These are phyloP conservation scores for Axis porcinus DNA, from an alignment of 2,113 vertebrate species.

Conservation along the genomic window DNA sequence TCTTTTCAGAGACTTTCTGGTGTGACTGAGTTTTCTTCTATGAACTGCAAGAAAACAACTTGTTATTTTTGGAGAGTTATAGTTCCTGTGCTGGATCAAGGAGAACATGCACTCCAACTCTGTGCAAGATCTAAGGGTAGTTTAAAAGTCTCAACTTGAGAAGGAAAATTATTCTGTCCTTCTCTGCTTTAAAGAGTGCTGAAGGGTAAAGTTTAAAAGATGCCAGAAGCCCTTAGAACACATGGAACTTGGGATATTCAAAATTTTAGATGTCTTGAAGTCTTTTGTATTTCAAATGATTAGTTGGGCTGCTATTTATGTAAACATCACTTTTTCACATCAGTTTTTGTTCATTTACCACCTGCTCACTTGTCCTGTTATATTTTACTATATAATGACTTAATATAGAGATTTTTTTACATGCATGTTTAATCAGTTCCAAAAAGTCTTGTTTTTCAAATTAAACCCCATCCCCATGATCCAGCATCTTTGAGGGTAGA, in stretches of 20 bases:
- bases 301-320: not conserved
- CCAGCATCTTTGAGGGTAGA: not conserved
- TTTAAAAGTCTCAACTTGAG: conserved; percentile 34
- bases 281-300: conserved; percentile 21
- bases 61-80: not conserved
- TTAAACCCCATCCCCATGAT: not conserved
- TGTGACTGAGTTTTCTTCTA: not conserved
- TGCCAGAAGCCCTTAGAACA: not conserved
- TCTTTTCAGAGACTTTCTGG: not conserved
- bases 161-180: not conserved
- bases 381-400: not conserved
- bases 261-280: not conserved
- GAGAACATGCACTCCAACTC: not conserved
- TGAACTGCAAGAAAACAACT: not conserved
- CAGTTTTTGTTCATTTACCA: conserved; percentile 5
- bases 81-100: not conserved
- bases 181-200: not conserved
- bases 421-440: not conserved
- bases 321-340: conserved; percentile 11
- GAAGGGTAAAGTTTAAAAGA: not conserved
- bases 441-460: not conserved
- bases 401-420: not conserved
- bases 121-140: not conserved
- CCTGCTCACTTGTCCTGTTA: not conserved
- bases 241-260: not conserved